These are phyloP conservation scores for Origma solitaria DNA, from an alignment of 2,113 vertebrate species.

Conservation along the genomic window DNA sequence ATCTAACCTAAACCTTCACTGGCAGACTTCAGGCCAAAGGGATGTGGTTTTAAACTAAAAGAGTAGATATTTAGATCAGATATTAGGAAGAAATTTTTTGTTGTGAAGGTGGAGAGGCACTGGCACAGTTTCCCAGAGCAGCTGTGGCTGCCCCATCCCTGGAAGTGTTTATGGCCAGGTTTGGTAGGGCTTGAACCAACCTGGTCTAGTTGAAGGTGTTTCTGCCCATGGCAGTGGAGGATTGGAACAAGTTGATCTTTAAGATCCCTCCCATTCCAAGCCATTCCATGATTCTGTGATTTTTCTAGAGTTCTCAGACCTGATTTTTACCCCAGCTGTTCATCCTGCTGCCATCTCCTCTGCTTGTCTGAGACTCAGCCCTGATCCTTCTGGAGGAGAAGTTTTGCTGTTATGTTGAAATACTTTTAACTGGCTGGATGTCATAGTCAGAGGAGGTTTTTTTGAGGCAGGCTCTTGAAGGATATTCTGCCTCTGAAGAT, in stretches of 20 bases:
- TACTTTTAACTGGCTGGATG: background rate
- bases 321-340: background rate
- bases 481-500: background rate
- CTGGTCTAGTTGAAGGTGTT: background rate
- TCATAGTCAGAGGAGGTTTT: background rate
- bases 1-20: background rate
- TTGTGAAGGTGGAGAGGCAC: background rate
- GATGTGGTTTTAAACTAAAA: background rate
- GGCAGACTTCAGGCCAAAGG: background rate
- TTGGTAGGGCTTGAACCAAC: background rate
- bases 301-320: background rate
- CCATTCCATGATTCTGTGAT: background rate
- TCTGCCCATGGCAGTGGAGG: background rate
- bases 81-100: background rate
- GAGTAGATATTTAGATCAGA: background rate
- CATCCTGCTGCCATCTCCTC: background rate
- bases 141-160: background rate
- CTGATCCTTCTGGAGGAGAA: background rate
- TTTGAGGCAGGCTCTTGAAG: background rate
- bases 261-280: background rate
- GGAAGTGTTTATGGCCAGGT: background rate
- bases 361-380: background rate
- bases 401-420: background rate
- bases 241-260: background rate
- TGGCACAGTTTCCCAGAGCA: background rate